phyloP scores from a whole-genome alignment of 1,140 invertebrate species.

The Harlomillsia oculata region DNA sequence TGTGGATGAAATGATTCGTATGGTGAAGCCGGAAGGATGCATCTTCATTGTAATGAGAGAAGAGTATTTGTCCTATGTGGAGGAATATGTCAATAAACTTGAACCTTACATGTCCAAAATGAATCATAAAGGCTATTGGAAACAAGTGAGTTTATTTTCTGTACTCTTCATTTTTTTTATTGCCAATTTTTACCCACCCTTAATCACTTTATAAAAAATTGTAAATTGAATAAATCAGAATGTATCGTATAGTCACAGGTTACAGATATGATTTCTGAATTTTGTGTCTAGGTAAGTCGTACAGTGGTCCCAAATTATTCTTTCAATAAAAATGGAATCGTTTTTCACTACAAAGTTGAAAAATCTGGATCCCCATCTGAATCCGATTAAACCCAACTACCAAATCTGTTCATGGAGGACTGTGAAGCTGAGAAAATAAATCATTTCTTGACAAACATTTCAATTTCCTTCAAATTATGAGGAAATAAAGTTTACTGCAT shows the following conservation, averaged over 20 bases:
- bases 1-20: constrained; percentile 41
- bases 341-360: constrained; percentile 28
- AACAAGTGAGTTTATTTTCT: constrained; percentile 18
- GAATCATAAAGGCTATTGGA: constrained; percentile 38
- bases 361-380: neutral
- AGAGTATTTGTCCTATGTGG: constrained; percentile 41
- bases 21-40: constrained; percentile 42
- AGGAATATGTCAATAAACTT: constrained; percentile 40
- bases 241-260: too few species aligned
- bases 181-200: neutral
- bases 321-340: constrained; percentile 38
- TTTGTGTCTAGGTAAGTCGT: constrained; percentile 32
- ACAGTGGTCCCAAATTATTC: constrained; percentile 38
- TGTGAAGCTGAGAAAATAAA: too few species aligned
- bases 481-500: too few species aligned
- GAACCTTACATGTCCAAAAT: constrained; percentile 39
- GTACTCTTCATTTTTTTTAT: neutral
- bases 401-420: too few species aligned
- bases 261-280: too few species aligned
- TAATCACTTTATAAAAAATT: neutral
- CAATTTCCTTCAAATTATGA: too few species aligned
- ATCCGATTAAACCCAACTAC: neutral
- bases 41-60: constrained; percentile 43
- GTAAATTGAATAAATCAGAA: too few species aligned
- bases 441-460: too few species aligned